phyloP scores from a whole-genome alignment of 2,888 invertebrate genomes.

The Criorhina ranunculi region DNA sequence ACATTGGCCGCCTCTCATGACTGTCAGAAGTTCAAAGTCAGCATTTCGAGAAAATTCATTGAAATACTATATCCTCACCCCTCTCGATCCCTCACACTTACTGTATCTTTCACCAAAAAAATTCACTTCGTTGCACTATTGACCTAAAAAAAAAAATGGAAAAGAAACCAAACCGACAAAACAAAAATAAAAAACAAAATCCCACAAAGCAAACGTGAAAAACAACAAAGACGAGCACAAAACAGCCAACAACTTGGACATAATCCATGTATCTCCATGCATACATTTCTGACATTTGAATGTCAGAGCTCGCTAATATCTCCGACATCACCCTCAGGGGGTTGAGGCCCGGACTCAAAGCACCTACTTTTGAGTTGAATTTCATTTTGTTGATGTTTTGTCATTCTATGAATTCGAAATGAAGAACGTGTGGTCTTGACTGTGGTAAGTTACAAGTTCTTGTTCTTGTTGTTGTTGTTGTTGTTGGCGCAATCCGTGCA shows the following conservation, averaged over 20 bases:
- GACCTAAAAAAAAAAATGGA: conserved; percentile 33
- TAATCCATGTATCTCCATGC: conserved; percentile 56
- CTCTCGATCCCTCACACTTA: not conserved
- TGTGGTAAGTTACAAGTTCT: conserved; percentile 49
- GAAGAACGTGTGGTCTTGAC: conserved; percentile 58
- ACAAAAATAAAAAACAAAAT: conserved; percentile 5
- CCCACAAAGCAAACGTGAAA: conserved; percentile 5
- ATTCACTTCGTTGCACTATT: conserved; percentile 40
- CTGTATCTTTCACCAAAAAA: conserved; percentile 3
- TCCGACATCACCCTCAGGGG: conserved; percentile 40
- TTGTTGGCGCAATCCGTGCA: conserved; percentile 24
- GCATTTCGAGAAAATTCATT: conserved; percentile 35
- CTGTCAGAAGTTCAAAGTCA: conserved; percentile 71
- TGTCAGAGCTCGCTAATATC: conserved; percentile 59
- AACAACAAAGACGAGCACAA: conserved; percentile 3
- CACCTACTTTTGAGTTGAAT: conserved; percentile 53
- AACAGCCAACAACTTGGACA: conserved; percentile 45
- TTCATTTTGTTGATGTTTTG: conserved; percentile 67
- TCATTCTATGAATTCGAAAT: conserved; percentile 66
- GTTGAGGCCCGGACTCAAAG: not conserved
- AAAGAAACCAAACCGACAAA: not conserved
- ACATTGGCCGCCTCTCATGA: conserved; percentile 11
- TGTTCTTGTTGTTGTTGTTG: conserved; percentile 5
- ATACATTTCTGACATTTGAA: conserved; percentile 62
- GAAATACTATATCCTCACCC: conserved; percentile 5